phyloP scores from a whole-genome alignment of 2,797 vertebrate genomes.

The Botia kubotai region DNA sequence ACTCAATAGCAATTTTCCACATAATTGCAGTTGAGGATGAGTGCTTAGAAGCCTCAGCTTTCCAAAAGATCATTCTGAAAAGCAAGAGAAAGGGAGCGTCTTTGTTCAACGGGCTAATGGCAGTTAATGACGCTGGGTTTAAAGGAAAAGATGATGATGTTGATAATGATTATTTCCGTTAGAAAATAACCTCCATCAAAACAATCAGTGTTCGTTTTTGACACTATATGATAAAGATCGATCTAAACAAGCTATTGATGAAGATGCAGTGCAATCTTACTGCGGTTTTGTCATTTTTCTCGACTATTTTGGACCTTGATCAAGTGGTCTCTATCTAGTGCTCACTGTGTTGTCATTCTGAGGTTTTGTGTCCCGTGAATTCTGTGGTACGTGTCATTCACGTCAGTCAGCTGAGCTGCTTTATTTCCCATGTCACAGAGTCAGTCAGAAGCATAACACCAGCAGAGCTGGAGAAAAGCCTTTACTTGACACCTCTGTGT shows the following conservation, averaged over 20 bases:
- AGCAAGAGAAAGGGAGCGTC: conserved; percentile 12
- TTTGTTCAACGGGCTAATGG: conserved; percentile 43
- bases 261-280: neutral
- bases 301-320: neutral
- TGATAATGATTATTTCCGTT: conserved; percentile 24
- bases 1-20: conserved; percentile 56
- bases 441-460: conserved; percentile 25
- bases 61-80: conserved; percentile 32
- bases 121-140: conserved; percentile 44
- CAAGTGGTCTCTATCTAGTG: neutral
- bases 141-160: conserved; percentile 25
- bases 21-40: conserved; percentile 48
- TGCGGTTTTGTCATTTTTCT: conserved; percentile 7
- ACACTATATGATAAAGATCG: neutral
- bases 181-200: conserved; percentile 18
- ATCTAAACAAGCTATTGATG: conserved; percentile 20
- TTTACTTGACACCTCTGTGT: neutral
- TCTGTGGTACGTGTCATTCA: neutral
- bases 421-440: conserved; percentile 29
- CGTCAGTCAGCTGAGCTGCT: conserved; percentile 18
- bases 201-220: conserved; percentile 9
- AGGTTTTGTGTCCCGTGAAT: neutral
- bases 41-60: conserved; percentile 33
- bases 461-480: neutral
- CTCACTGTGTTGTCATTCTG: conserved; percentile 9